These are phyloP conservation scores for Athetis lepigone DNA, from an alignment of 2,888 invertebrate species.

Conservation along the genomic window DNA sequence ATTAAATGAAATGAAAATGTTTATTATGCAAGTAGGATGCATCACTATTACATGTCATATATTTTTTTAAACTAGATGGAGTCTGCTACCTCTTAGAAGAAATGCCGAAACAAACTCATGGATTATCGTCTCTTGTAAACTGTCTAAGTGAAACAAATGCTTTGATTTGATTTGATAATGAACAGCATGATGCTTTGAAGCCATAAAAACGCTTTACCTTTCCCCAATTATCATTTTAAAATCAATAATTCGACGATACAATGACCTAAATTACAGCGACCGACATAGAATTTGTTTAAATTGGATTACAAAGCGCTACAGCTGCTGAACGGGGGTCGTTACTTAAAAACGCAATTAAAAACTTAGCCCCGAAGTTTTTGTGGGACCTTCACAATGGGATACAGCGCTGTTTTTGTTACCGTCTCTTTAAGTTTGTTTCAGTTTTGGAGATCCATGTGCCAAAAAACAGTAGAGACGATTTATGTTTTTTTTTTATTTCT, in stretches of 20 bases:
- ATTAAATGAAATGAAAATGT: no score
- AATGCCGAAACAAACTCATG: no score
- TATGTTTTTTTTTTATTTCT: no score
- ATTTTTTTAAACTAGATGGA: no score
- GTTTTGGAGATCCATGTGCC: conserved; percentile 28
- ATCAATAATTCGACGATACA: conserved; percentile 20
- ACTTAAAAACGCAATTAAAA: conserved; percentile 68
- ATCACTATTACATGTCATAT: no score
- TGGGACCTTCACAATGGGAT: conserved; percentile 40
- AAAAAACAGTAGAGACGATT: not conserved
- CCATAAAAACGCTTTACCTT: not conserved
- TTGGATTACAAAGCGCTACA: conserved; percentile 51
- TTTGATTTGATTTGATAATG: no score
- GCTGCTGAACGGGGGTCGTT: conserved; percentile 36
- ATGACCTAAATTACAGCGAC: conserved; percentile 28
- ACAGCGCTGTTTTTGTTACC: conserved; percentile 42
- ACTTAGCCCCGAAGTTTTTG: conserved; percentile 58
- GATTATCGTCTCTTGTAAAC: no score
- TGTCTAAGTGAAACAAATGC: no score
- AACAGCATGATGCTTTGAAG: no score
- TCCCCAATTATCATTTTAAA: conserved; percentile 12
- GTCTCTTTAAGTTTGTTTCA: conserved; percentile 27
- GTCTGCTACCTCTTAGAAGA: no score
- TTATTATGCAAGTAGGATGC: no score
- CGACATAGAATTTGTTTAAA: conserved; percentile 32